phyloP scores from a whole-genome alignment of 2,888 invertebrate genomes.

The Orthonevra nobilis region DNA sequence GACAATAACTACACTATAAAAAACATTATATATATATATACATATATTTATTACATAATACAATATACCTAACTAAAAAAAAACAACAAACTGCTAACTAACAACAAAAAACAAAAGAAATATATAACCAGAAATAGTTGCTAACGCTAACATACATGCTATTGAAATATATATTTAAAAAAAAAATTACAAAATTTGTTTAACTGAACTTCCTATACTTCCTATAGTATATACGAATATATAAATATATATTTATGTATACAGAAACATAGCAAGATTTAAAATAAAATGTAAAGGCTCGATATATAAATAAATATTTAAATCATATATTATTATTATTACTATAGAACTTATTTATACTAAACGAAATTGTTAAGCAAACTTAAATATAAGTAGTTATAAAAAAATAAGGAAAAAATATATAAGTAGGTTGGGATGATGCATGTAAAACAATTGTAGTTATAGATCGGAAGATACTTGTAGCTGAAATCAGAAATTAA shows the following conservation, averaged over 20 bases:
- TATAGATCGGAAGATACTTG: background rate
- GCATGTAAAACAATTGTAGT: background rate
- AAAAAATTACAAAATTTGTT: slow-evolving; percentile 10
- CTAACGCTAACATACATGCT: slow-evolving; percentile 64
- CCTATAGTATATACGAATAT: slow-evolving; percentile 62
- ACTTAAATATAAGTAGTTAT: slow-evolving; percentile 33
- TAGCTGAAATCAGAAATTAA: slow-evolving; percentile 32
- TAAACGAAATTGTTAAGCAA: slow-evolving; percentile 35
- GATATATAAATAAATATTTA: slow-evolving; percentile 53
- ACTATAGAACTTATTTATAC: slow-evolving; percentile 37
- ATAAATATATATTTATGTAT: slow-evolving; percentile 69
- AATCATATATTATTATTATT: slow-evolving; percentile 34
- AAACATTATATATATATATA: slow-evolving; percentile 51
- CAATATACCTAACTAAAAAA: slow-evolving; percentile 37
- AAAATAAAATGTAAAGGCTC: slow-evolving; percentile 50
- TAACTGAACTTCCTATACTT: slow-evolving; percentile 55
- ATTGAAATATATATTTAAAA: slow-evolving; percentile 62
- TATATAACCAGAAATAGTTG: slow-evolving; percentile 49
- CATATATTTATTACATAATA: slow-evolving; percentile 55
- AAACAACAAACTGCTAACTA: slow-evolving; percentile 21
- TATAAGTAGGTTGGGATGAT: slow-evolving; percentile 8
- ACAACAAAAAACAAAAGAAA: background rate
- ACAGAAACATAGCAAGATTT: slow-evolving; percentile 52
- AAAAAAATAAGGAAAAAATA: background rate
- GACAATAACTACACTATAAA: slow-evolving; percentile 78